Base-by-base conservation (phyloP, 2,888 invertebrate species). In the Dynastes tityus region DNA sequence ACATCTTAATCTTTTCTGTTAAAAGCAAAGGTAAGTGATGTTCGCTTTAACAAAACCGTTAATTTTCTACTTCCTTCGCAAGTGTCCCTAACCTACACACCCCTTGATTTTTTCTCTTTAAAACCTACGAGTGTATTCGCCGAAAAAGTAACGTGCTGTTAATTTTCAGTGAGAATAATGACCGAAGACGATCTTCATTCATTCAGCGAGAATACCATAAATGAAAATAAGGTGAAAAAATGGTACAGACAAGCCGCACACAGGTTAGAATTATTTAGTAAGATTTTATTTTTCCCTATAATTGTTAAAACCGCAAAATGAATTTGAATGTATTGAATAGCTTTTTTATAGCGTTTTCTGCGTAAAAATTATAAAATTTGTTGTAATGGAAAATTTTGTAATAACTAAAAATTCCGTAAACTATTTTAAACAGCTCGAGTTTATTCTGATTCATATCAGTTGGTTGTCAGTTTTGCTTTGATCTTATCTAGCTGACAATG, bases 241-340 rank as follows among this genome's bases (percentile, higher is more conserved):
- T 91, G 90, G 89, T 91, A 91, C 84, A 88, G 91, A 76, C 90
- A 91, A 82, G 90, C 90, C 45, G 89, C 88, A 81, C 91, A 91
- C 84, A 90, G 91, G 91, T 91, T 83, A 87, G 89, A 5, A 11
- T 8, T 29, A 4, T 13, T 63, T 63, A 55, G 55, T 55, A 58
- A 70, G 58, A 40, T 78, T 63, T 32, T 70, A 40, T 63, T 77
- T 76, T 80, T 76, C n/a, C 78, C 16, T 29, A 11, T 63, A 37
- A 5, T 55, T 16, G n/a, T 1, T 58, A n/a, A 74, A 22, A 45
- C 11, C 8, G 8, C 45, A 2, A 45, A 1, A 45, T 9, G 9
- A 45, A 8, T 8, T 45, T 45, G 1, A 11, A 45, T 45, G 8
- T 45, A 11, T 45, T 37, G 0, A 37, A 37, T 5, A 37, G 32